Base-by-base conservation (phyloP, 2,797 vertebrate species). In the Tolypeutes matacus region DNA sequence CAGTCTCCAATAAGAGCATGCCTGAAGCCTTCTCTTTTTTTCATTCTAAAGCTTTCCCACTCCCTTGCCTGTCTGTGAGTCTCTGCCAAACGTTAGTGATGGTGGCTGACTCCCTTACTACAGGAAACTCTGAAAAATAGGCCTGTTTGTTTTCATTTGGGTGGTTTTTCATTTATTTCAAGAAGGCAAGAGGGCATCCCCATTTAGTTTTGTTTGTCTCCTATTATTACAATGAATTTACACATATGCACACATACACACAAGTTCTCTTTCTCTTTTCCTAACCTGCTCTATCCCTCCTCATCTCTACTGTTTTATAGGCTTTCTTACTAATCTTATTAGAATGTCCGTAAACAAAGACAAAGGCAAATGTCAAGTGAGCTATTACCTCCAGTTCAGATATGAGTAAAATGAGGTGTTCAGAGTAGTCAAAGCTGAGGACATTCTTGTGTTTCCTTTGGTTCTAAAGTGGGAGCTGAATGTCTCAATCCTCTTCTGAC, bases 361-460 rank as follows among this genome's bases (percentile, higher is more conserved):
- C 51, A 84, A 81, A 80, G 60, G 46, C 58, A 80, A 34, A 51
- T 86, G 31, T 92, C 34, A 89, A 69, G 27, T 23, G 14, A 92
- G 6, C 11, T 92, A 49, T 65, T 53, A 42, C 12, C 7, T 93
- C 27, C 69, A 73, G 58, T 67, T 85, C 75, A 87, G 60, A 84
- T 20, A 62, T 78, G 18, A 82, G 25, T 34, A 75, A 20, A 65
- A 77, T 58, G 60, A 60, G 7, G 3, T 60, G 20, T 67, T 88
- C 29, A 29, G 34, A n/a, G 29, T 67, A 58, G 20, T 21, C 14
- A 49, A 27, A 31, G 27, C 29, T 76, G 65, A 95, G 53, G 17
- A 77, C 18, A 72, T 89, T 90, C 39, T 51, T 69, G 36, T 58
- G 69, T 91, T 81, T 94, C 42, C 62, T 96, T 91, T 84, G 70